A percentile compares a stretch with the other conserved stretches of the same genome.
Evolutionary conservation across 2,797 vertebrate genomes (phyloP).

Genomic region (Acanthopagrus latus): DNA sequence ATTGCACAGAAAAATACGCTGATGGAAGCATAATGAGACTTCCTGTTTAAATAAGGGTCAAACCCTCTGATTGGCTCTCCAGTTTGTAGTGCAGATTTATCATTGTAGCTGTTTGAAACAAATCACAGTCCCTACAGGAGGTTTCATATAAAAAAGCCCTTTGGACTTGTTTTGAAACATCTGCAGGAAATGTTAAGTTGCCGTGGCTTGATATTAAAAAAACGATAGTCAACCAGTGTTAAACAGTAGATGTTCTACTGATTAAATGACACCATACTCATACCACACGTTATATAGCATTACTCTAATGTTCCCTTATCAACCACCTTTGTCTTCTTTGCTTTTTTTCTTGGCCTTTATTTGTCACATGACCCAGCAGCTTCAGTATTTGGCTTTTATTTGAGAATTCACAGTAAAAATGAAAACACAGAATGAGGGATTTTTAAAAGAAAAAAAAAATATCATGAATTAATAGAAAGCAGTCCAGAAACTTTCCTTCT

Average conservation of each 20-base stretch:
- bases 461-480: conserved; percentile 3
- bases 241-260: not conserved
- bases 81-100: not conserved
- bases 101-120: not conserved
- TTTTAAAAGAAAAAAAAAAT: conserved; percentile 23
- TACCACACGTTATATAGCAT: not conserved
- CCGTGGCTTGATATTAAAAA: not conserved
- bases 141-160: not conserved
- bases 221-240: not conserved
- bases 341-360: not conserved
- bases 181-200: not conserved
- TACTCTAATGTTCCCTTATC: not conserved
- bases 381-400: conserved; percentile 20
- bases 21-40: too few species aligned
- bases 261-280: not conserved
- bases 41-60: not conserved
- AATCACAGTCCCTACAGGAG: not conserved
- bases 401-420: conserved; percentile 51
- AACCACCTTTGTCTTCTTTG: not conserved
- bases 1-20: too few species aligned
- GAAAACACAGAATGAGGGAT: not conserved
- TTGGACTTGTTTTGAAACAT: conserved; percentile 5
- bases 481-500: conserved; percentile 34
- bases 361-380: not conserved
- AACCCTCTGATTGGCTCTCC: not conserved